phyloP scores from a whole-genome alignment of 2,797 vertebrate genomes.

The Chiroxiphia lanceolata region DNA sequence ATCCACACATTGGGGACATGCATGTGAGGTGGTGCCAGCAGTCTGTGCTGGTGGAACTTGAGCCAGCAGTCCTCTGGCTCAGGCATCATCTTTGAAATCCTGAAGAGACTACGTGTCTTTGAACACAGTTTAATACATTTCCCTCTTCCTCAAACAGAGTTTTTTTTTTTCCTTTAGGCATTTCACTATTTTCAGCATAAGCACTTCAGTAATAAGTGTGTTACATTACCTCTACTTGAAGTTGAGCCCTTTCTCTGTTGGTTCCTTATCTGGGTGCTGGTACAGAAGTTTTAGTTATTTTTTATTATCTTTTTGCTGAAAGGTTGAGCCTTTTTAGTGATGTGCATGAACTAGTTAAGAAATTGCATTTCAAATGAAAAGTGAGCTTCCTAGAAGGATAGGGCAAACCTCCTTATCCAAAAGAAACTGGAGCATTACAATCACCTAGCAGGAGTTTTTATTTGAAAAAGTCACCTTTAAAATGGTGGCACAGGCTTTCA shows the following conservation, averaged over 20 bases:
- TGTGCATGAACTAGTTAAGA: not conserved
- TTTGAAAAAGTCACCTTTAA: not conserved
- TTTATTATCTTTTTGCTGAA: not conserved
- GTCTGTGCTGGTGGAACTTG: not conserved
- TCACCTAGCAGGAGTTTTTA: not conserved
- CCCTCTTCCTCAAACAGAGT: not conserved
- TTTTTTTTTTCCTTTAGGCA: not conserved
- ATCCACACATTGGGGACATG: accelerated
- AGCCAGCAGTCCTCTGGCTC: not conserved
- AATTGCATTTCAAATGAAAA: not conserved
- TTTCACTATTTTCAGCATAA: not conserved
- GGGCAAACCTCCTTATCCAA: not conserved
- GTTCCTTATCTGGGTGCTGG: not conserved
- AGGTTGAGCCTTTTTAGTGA: not conserved
- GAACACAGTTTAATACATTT: not conserved
- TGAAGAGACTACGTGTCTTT: not conserved
- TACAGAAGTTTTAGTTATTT: not conserved
- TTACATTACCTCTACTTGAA: not conserved
- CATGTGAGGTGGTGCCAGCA: not conserved
- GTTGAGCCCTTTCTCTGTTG: not conserved
- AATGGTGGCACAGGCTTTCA: not conserved
- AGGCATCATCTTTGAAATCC: not conserved
- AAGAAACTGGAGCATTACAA: not conserved
- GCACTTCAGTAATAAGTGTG: not conserved
- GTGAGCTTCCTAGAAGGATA: not conserved